Evolutionary conservation across 1,140 invertebrate species (phyloP), one percentile per base, ranked within the genome.

Genomic region (Micrasema longulum): DNA sequence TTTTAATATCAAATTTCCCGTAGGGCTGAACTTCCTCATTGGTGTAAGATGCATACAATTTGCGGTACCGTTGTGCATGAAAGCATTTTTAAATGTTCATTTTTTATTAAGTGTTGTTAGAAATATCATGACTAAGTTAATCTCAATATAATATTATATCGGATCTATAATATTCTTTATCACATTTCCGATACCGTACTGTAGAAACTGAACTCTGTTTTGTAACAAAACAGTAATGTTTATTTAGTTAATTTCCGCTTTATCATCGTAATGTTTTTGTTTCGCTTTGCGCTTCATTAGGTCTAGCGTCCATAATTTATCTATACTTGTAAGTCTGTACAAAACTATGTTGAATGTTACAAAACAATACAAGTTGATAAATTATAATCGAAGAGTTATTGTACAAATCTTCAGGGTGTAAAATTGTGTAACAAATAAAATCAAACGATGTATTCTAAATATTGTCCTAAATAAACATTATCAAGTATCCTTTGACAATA

Each of bases 211-310:
- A 50, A 45, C 14, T 52, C 26, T 36, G 23, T 48, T 16, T 55
- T n/a, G n/a, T 64, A 62, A 64, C 45, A 35, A 53, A 73, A 63
- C 65, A 62, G 57, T 70, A 74, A 74, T 67, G 69, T 74, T 74
- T 71, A 74, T 71, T 74, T 62, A 74, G 73, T 64, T 74, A 74
- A 74, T 74, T 74, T 74, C 69, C 69, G 73, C 73, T 71, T 63
- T 71, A 71, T 74, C 73, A 74, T 74, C 73, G 69, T 71, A 71
- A 67, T 55, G 73, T 71, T 74, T 74, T 71, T 74, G 73, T 74
- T 71, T 71, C 65, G 18, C 69, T 53, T 63, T 64, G 63, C 69
- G 69, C 73, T 74, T 74, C 73, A 74, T 74, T 71, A 74, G 48
- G 22, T 23, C 50, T 31, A 53, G 50, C 50, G 22, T 23, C 22